Base-by-base conservation (phyloP, 2,888 invertebrate genomes). In the Eilema depressum region DNA sequence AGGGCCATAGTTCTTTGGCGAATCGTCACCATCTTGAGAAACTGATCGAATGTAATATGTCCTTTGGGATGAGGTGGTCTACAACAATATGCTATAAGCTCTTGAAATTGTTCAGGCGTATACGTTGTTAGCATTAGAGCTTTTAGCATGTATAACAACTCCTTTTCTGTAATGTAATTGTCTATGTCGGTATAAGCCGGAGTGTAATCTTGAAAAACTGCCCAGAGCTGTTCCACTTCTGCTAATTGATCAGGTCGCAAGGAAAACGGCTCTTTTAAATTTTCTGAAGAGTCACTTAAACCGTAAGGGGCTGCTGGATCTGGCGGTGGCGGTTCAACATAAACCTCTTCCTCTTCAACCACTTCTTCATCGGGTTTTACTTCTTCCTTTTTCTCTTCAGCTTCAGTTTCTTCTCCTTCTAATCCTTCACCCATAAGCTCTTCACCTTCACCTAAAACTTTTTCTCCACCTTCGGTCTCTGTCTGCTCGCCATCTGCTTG, bases 181-280 rank as follows among this genome's bases (percentile, higher is more conserved):
- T 92, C 85, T 69, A 95, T 80, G 71, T 95, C 92, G 41, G 91
- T 86, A 73, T 95, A 95, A 0, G 91, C 92, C 30, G 95, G 95
- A 26, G 92, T 95, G 69, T 93, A 91, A 79, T 93, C 85, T 85
- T 94, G 94, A 84, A 85, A 95, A 10, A 86, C 0, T 25, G 89
- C 92, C 95, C 95, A 95, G 61, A 95, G 85, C 74, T 91, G 88
- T 83, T 94, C 93, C 8, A 93, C 87, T 89, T 95, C 95, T 53
- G 89, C 90, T 72, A 91, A 26, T 83, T 94, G 94, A 76, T 94
- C 94, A n/a, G 88, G 91, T 65, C 91, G 85, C 70, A 95, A 83
- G 74, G 88, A 82, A 82, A 91, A 95, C 10, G 89, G 89, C 30
- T 89, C 88, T 83, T 86, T 92, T 0, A 93, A 74, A 59, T 89